phyloP scores from a whole-genome alignment of 2,888 invertebrate species.

The Halictus ligatus region DNA sequence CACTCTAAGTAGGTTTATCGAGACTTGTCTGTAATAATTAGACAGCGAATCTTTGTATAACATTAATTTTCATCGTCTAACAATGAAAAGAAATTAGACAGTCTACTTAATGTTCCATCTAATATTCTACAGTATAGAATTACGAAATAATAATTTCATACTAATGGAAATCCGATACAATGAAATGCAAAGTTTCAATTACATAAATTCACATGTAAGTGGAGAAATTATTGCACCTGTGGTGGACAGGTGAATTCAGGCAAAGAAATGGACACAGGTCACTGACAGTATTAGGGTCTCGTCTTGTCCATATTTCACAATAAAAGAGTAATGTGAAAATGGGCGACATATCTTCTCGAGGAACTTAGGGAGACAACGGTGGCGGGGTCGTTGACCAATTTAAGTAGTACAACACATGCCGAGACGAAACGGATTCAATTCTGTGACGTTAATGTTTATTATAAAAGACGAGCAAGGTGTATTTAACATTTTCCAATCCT shows the following conservation, averaged over 20 bases:
- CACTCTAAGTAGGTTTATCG: too few species aligned
- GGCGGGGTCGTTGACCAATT: neutral
- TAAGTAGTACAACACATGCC: neutral
- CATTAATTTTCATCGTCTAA: too few species aligned
- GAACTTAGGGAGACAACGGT: neutral
- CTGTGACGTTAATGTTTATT: neutral
- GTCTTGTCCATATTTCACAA: neutral
- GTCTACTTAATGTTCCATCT: neutral
- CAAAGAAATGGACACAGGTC: neutral
- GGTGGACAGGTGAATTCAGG: neutral
- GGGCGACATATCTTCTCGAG: neutral
- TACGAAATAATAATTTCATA: neutral
- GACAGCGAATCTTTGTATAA: too few species aligned
- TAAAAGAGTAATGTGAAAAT: neutral
- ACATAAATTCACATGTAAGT: neutral
- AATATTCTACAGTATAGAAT: neutral
- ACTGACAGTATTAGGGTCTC: neutral
- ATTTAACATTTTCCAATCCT: too few species aligned
- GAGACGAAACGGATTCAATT: neutral
- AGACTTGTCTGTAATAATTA: too few species aligned
- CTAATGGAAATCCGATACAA: neutral
- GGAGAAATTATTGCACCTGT: neutral
- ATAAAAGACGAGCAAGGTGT: too few species aligned
- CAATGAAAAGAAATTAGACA: neutral
- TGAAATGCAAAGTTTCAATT: neutral